These are phyloP conservation scores for Cyphomyrmex costatus DNA, from an alignment of 1,140 invertebrate species.

Conservation along the genomic window DNA sequence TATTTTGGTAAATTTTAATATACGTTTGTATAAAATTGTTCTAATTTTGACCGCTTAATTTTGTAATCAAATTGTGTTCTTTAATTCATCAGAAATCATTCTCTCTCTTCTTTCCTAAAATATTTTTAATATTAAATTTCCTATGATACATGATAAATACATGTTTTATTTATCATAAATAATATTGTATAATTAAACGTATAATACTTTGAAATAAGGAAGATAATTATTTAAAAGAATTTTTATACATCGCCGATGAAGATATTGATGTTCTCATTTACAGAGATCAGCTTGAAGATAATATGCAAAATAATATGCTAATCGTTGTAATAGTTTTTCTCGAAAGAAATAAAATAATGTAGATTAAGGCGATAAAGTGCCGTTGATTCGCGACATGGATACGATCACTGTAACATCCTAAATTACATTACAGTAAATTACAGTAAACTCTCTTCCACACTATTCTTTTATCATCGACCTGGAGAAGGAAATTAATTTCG, in stretches of 20 bases:
- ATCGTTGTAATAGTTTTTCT: constrained; percentile 4
- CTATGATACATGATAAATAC: not conserved
- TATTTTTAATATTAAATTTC: not conserved
- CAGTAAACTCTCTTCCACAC: not conserved
- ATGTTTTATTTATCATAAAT: not conserved
- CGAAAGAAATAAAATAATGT: constrained; percentile 16
- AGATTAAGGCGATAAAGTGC: constrained; percentile 8
- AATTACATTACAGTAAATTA: constrained; percentile 43
- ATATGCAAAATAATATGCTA: constrained; percentile 26
- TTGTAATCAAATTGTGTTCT: not conserved
- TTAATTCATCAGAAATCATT: not conserved
- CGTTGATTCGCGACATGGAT: constrained; percentile 19
- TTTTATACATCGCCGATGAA: constrained; percentile 5
- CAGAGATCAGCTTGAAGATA: not conserved
- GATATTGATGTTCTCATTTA: not conserved
- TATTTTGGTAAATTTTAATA: not conserved
- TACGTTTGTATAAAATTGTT: not conserved
- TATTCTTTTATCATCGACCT: constrained; percentile 26
- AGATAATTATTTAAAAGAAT: not conserved
- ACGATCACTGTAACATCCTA: not conserved
- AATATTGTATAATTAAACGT: not conserved
- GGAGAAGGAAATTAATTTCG: constrained; percentile 10
- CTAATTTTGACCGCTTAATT: not conserved
- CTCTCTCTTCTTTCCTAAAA: not conserved
- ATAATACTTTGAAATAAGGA: not conserved